Evolutionary conservation across 2,888 invertebrate species (phyloP), one percentile per base, ranked within the genome.

Genomic region (Smittia sp.): DNA sequence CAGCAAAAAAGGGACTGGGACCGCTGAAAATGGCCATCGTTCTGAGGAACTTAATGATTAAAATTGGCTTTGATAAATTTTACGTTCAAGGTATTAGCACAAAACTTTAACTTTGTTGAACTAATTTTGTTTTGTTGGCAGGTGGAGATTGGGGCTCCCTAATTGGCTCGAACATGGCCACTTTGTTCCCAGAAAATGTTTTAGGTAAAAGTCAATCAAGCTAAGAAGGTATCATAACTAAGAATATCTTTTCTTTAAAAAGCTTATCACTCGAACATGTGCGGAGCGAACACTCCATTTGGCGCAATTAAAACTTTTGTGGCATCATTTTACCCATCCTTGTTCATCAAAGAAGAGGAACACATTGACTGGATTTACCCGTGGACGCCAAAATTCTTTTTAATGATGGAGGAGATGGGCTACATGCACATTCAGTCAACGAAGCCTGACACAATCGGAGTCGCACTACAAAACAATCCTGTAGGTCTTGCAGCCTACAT

Each of bases 361-460:
- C 38, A 27, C 18, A 22, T 73, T 18, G 41, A 22, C 22, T 73
- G 65, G 63, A 18, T 62, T 1, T 73, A 73, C 65, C 73, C 73
- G 32, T 73, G 63, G 9, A n/a, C 25, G 2, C 65, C 73, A 0
- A 79, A 78, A 13, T 74, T 80, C 0, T 38, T 69, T 4, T 77
- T 75, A 68, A 11, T 82, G 0, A 6, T 85, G 0, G 77, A 81
- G 76, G 87, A 88, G 79, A 77, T 77, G n/a, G 88, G 88, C 0
- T 89, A 89, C 76, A 79, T 91, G 77, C 94, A 94, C 79, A 76
- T 94, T 3, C 95, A 96, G 79, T 87, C 92, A 0, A 93, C 94
- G 0, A 95, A 94, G 80, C 95, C 96, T 13, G 95, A 96, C 78
- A 94, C 94, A 0, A 83, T 93, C 76, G 94, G 93, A 20, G 84